Base-by-base conservation (phyloP, 1,140 invertebrate species). In the Amyelois transitella region DNA sequence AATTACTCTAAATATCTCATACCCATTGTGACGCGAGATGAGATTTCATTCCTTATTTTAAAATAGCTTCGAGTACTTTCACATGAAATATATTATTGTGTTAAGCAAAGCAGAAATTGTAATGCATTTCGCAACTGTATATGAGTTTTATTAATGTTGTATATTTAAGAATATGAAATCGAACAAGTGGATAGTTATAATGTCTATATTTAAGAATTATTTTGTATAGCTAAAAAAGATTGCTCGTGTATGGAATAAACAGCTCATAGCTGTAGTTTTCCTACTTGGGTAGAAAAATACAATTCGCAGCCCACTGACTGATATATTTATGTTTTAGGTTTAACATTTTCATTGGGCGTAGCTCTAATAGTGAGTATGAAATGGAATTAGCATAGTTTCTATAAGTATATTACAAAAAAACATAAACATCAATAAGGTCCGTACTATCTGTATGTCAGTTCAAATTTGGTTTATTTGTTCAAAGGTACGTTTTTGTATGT, bases 121-220 rank as follows among this genome's bases (percentile, higher is more conserved):
- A 14, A 14, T 38, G 32, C 32, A 38, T 38, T 38, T 38, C 17
- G 32, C 43, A 45, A 20, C 19, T 20, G 19, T 45, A 74, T 66
- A 58, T 67, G 55, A 54, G 60, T 72, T 62, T 64, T 77, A 67
- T 75, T 72, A 60, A 64, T 75, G 64, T 79, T 81, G 66, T 80
- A 78, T 82, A 80, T 77, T 74, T 66, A 72, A 62, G 65, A 58
- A 60, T 76, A 73, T 80, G 74, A 79, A 81, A 72, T 78, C 66
- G 70, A 77, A 74, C 72, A 72, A 78, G 70, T 64, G 62, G 43
- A 63, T 69, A 62, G 68, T 65, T 65, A 63, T 64, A 59, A 21
- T 55, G 47, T 57, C 22, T 62, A 51, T 55, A 52, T 60, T 60
- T 60, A 60, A 60, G 53, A 57, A 56, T 61, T 55, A 54, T 62